Evolutionary conservation across 2,888 invertebrate species (phyloP).

Genomic region (Colostygia pectinataria): DNA sequence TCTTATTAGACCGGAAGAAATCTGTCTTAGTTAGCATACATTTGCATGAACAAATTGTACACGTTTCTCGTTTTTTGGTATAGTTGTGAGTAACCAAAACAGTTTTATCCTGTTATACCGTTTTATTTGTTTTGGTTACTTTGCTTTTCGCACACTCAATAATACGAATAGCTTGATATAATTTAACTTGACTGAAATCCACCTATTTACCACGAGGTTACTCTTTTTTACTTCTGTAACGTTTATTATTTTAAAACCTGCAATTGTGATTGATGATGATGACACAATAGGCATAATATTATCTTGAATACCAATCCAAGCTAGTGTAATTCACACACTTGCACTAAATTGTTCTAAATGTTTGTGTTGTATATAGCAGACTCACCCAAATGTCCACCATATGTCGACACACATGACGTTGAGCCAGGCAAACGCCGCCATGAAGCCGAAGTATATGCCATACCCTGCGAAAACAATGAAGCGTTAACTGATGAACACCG

Average conservation of each 20-base stretch:
- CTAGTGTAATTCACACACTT: constrained; percentile 37
- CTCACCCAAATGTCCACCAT: constrained; percentile 92
- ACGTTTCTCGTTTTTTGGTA: constrained; percentile 17
- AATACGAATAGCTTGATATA: neutral
- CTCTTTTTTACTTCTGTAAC: neutral
- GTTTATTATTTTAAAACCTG: no score
- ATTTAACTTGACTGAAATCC: neutral
- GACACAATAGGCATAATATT: neutral
- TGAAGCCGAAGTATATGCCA: constrained; percentile 86
- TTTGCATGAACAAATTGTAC: constrained; percentile 32
- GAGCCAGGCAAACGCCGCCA: constrained; percentile 89
- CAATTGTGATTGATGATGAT: no score
- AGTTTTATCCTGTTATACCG: constrained; percentile 6
- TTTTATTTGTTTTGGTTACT: neutral
- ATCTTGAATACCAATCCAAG: constrained; percentile 19
- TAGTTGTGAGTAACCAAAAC: constrained; percentile 16
- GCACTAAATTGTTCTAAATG: constrained; percentile 33
- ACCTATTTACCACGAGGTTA: neutral
- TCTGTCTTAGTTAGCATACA: constrained; percentile 28
- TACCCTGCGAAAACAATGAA: constrained; percentile 82
- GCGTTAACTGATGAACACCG: constrained; percentile 42
- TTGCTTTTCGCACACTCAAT: neutral
- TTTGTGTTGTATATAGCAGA: constrained; percentile 49
- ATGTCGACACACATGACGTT: constrained; percentile 92
- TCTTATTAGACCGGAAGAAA: constrained; percentile 35